A percentile compares a stretch with the other conserved stretches of the same genome.
Evolutionary conservation across 37 sponge, comb jelly and placozoan genomes (phyloP).

Genomic region (Chondrosia reniformis): DNA sequence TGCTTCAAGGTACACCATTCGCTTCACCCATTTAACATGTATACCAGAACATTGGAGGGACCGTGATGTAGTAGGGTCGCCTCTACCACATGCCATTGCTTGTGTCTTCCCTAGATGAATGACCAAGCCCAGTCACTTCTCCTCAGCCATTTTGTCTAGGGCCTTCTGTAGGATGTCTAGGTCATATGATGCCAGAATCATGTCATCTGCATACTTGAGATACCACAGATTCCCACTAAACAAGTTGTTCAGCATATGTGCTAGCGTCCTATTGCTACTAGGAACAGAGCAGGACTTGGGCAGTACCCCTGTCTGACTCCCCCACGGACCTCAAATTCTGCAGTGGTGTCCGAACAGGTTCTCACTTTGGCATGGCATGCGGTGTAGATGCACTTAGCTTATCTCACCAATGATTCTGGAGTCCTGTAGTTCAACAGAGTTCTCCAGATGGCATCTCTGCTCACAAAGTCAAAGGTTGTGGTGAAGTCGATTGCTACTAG

Average conservation of each 20-base stretch:
- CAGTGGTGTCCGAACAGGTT: neutral
- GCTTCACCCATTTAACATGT: conserved; percentile 4
- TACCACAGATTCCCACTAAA: conserved; percentile 1
- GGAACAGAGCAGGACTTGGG: neutral
- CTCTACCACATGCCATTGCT: conserved; percentile 11
- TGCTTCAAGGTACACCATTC: neutral
- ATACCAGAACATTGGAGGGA: conserved; percentile 3
- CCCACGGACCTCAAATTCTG: neutral
- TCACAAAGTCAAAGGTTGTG: neutral
- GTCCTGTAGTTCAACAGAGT: neutral
- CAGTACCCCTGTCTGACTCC: neutral
- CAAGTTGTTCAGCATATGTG: neutral
- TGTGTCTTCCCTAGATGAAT: neutral
- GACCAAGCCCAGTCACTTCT: neutral
- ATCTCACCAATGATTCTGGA: neutral
- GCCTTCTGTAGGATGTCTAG: conserved; percentile 5
- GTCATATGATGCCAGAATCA: conserved; percentile 6
- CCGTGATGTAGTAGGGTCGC: neutral
- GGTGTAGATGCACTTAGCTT: neutral
- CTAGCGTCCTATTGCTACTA: conserved; percentile 9
- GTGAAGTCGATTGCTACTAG: neutral
- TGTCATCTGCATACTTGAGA: neutral
- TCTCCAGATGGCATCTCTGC: conserved; percentile 12
- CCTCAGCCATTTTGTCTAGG: neutral
- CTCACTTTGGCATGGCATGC: conserved; percentile 12